Conservation (phyloP, 2,797 vertebrate species). For the Syngnathus rostellatus region DNA sequence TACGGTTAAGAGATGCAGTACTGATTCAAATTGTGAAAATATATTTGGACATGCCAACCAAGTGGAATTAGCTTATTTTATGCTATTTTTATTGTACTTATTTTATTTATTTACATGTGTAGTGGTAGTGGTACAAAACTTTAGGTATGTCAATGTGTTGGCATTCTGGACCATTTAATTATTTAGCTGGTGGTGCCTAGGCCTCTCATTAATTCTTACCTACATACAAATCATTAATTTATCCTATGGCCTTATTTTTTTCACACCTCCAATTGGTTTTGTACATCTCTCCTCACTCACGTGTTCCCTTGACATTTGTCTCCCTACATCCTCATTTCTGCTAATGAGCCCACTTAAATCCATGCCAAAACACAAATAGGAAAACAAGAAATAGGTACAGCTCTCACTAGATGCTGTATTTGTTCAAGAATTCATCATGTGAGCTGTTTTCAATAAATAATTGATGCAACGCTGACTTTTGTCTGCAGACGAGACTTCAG, state of each 20-base stretch:
- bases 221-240: constrained; percentile 43
- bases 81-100: no score
- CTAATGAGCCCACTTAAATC: constrained; percentile 65
- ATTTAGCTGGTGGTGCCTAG: constrained; percentile 38
- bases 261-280: constrained; percentile 4
- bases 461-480: constrained; percentile 68
- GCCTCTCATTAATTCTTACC: constrained; percentile 49
- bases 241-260: constrained; percentile 46
- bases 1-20: neutral
- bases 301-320: constrained; percentile 4
- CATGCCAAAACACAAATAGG: constrained; percentile 61
- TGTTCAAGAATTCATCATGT: constrained; percentile 65
- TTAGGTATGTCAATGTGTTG: neutral
- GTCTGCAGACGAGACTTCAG: constrained; percentile 64
- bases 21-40: neutral
- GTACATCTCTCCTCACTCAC: constrained; percentile 6
- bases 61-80: neutral
- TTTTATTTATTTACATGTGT: neutral
- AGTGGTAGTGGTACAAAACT: neutral
- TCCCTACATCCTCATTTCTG: constrained; percentile 38
- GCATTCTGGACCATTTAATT: constrained; percentile 1
- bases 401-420: constrained; percentile 58
- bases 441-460: constrained; percentile 70
- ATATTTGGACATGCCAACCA: neutral
- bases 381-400: constrained; percentile 49